Evolutionary conservation across 53 echinoderm and acorn worm species (phyloP).

Genomic region (Echinometra lucunter): DNA sequence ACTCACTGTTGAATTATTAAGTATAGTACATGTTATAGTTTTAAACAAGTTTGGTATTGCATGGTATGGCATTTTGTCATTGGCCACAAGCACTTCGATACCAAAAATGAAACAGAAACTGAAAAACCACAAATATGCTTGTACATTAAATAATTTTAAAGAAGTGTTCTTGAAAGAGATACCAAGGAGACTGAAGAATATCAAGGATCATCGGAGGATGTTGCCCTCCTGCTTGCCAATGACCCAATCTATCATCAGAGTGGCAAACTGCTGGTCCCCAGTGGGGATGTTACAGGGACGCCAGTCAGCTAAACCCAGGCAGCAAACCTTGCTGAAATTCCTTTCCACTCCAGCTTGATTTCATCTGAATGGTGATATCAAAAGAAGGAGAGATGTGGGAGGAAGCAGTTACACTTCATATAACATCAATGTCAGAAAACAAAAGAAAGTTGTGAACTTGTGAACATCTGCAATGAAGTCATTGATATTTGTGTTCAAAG

Average conservation of each 20-base stretch:
- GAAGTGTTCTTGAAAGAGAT: not conserved
- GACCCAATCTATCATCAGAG: constrained; percentile 46
- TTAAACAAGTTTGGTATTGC: too few species aligned
- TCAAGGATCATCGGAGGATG: not conserved
- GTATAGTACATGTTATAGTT: too few species aligned
- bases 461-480: not conserved
- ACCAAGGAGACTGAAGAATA: not conserved
- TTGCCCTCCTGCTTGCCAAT: constrained; percentile 35
- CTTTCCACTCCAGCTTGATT: not conserved
- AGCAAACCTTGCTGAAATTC: constrained; percentile 15
- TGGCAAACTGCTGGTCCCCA: constrained; percentile 20
- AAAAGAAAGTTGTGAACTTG: not conserved
- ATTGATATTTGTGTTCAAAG: not conserved
- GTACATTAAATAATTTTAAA: not conserved
- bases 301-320: not conserved
- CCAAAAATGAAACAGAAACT: not conserved
- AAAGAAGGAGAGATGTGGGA: not conserved
- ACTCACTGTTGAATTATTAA: too few species aligned
- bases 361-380: constrained; percentile 28
- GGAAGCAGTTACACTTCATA: constrained; percentile 4
- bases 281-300: constrained; percentile 8
- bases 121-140: not conserved
- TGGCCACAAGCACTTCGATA: too few species aligned
- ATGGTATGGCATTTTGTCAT: too few species aligned
- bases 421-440: not conserved